Base-by-base conservation (phyloP, 2,113 vertebrate genomes). In the Callipepla squamata region DNA sequence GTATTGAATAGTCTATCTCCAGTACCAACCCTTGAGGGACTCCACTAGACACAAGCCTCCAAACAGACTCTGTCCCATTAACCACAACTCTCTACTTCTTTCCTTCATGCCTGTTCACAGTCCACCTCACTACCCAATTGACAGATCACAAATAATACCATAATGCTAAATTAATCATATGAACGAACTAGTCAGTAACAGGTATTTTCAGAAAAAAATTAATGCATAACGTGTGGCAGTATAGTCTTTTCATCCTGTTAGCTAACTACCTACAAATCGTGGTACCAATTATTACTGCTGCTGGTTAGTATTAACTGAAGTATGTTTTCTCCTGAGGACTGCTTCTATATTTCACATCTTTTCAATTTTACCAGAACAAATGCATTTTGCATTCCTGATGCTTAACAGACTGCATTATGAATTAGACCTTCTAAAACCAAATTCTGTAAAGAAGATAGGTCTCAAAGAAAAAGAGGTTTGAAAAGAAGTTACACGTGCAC, bases 261-360 rank as follows among this genome's bases (percentile, higher is more conserved):
- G 68, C 69, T 96, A 96, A 97, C 96, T 96, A 95, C 70, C 94
- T 96, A 94, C 80, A 97, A 93, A 97, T 88, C 80, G 50, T 85
- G 74, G 66, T 78, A 94, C 28, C 76, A 73, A 26, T 95, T 96
- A 19, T 96, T 94, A 86, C 80, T 95, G 92, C 80, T 96, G 80
- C 68, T 92, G 21, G 53, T 93, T 96, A 80, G 93, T 94, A 95
- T 82, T 92, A 97, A 94, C 70, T 68, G 13, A 17, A 88, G 28
- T 87, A 53, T 57, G 63, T 66, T 95, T 95, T 80, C 92, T 94
- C 94, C 14, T 59, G 95, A 92, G 95, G 85, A 92, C 74, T 75
- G 58, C 67, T 80, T 38, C 34, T 51, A 51, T 55, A 62, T 94
- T 90, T 76, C 65, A 74, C 16, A 80, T 34, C 21, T 92, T 95